Evolutionary conservation across 2,888 invertebrate genomes (phyloP).

Genomic region (Lasioglossum vierecki): DNA sequence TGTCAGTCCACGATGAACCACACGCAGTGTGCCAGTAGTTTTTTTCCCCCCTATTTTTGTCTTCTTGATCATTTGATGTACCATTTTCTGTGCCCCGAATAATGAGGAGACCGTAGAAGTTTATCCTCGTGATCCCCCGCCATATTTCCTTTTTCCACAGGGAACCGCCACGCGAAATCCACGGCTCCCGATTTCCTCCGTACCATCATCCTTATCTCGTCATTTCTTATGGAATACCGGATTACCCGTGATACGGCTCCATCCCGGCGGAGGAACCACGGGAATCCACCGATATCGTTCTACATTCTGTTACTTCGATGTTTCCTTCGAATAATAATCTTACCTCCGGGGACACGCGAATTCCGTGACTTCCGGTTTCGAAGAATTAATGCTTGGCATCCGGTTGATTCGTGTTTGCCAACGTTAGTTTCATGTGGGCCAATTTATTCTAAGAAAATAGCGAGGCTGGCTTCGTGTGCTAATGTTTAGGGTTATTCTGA

Average conservation of each 20-base stretch:
- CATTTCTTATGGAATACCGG: slow-evolving; percentile 17
- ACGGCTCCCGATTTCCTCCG: background rate
- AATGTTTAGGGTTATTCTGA: background rate
- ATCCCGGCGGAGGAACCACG: background rate
- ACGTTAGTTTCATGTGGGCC: background rate
- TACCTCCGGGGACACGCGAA: background rate
- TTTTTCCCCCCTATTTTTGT: background rate
- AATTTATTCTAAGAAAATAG: background rate
- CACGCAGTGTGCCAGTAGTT: slow-evolving; percentile 28
- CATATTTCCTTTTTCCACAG: slow-evolving; percentile 20
- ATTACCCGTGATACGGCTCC: slow-evolving; percentile 27
- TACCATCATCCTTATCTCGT: background rate
- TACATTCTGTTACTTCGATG: slow-evolving; percentile 11
- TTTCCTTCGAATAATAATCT: slow-evolving; percentile 12
- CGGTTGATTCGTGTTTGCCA: background rate
- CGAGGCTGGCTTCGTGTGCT: background rate
- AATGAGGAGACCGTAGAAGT: slow-evolving; percentile 46
- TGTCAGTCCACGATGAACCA: slow-evolving; percentile 35
- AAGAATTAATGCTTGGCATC: background rate
- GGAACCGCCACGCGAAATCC: slow-evolving; percentile 21
- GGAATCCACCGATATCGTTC: slow-evolving; percentile 27
- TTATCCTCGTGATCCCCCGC: slow-evolving; percentile 34
- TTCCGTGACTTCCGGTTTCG: background rate
- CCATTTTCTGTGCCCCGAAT: slow-evolving; percentile 1
- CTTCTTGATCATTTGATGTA: background rate